Base-by-base conservation (phyloP, 2,113 vertebrate genomes). In the Microtus ochrogaster region DNA sequence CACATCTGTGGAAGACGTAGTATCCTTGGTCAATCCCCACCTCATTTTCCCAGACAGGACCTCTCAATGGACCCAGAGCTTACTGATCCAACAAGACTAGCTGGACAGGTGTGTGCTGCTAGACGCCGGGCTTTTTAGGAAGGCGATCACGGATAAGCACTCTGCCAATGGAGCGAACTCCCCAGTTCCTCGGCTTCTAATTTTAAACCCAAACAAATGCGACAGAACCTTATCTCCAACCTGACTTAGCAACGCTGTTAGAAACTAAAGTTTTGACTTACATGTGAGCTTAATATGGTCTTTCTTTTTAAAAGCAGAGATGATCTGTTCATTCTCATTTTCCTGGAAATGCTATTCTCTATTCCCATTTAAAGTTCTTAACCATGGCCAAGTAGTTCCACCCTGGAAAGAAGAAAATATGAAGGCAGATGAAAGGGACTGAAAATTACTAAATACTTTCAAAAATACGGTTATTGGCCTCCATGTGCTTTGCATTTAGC, bases 281-380 rank as follows among this genome's bases (percentile, higher is more conserved):
- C 94, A 91, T 83, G 68, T 91, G 89, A 94, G 39, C 47, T 81
- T 89, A 94, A 82, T n/a, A 65, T 28, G 91, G 47, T 96, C 74
- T 96, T 41, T 85, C 55, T 86, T 90, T 91, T 26, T 61, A 78
- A 91, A 95, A 96, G 92, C 24, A 79, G 82, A 94, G 96, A 87
- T 77, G 94, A 86, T 28, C 93, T 85, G 86, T 41, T 85, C 94
- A 94, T 78, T 92, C 65, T 97, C 96, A 94, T 91, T 92, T 94
- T 90, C 87, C 90, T 0, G 22, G 70, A 94, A 97, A 76, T 76
- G 85, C 73, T 55, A 96, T 73, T 66, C 72, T 94, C 96, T 96
- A 89, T 47, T 89, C 86, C 33, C 95, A 96, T 79, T 70, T 92
- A 94, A 95, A 91, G 55, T 92, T 78, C 95, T 87, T 87, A 94